Base-by-base conservation (phyloP, 2,113 vertebrate genomes). In the Cricetomys ansorgei region DNA sequence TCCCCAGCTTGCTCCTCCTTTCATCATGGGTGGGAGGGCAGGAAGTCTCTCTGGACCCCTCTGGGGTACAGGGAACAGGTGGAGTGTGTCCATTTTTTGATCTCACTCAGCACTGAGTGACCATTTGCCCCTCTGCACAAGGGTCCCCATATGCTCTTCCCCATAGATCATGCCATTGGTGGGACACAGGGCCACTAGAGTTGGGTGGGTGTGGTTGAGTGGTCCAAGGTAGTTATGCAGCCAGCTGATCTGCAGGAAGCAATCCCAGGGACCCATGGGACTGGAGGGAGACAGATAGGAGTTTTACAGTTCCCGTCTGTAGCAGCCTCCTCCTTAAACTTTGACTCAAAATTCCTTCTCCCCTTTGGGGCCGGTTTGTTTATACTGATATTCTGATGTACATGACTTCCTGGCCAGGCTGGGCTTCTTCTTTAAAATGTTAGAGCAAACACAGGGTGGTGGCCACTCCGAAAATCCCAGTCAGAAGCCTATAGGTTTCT, bases 281-380 rank as follows among this genome's bases (percentile, higher is more conserved):
- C 77, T 45, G 62, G 53, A 25, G 37, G 88, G 50, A 21, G 37
- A 3, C 37, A 37, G 84, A 50, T 4, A 75, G 67, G 72, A 77
- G 67, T 88, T 43, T 81, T 12, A 64, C 21, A 40, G 11, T 34
- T 94, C 59, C 0, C 1, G 19, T 85, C n/a, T 64, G 43, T 25
- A 72, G 55, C 34, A 85, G n/a, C 81, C 45, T 21, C 15, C 37
- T n/a, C 43, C 72, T 9, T 13, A 64, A 0, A 43, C 3, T 23
- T 84, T 77, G 45, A 55, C 89, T 93, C 62, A 8, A 2, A 55
- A 31, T 37, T 86, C 17, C 59, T 80, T 80, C 72, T 40, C 64
- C n/a, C 48, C 53, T 53, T 53, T 67, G 62, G 62, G 89, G 64
- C 65, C 77, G 62, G 23, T 77, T 85, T 94, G 85, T 94, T 95